Conservation (phyloP, 2,797 vertebrate species). For the Hydrolagus colliei region DNA sequence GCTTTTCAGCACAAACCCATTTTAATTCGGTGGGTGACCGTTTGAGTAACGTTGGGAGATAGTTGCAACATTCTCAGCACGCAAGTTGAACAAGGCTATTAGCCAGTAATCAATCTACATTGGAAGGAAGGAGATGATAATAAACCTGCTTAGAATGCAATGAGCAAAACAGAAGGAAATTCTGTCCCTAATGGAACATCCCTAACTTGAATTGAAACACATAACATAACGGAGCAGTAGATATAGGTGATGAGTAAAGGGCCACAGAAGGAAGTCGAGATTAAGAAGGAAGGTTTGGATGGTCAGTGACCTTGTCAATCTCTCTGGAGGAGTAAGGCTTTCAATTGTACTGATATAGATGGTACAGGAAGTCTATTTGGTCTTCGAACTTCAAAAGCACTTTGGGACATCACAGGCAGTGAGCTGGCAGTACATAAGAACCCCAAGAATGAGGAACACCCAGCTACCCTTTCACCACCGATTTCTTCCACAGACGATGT, state of each 20-base stretch:
- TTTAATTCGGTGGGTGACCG: conserved; percentile 5
- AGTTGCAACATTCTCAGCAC: conserved; percentile 18
- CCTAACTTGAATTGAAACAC: conserved; percentile 70
- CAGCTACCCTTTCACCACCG: too few relatives aligned
- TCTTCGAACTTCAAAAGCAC: conserved; percentile 38
- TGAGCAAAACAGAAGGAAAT: conserved; percentile 69
- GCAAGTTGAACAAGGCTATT: conserved; percentile 20
- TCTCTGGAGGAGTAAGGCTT: conserved; percentile 54
- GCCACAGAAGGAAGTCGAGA: conserved; percentile 71
- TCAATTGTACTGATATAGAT: conserved; percentile 54
- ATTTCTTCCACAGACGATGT: too few relatives aligned
- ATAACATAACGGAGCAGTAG: conserved; percentile 57
- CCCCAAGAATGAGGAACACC: conserved; percentile 39
- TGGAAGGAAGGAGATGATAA: conserved; percentile 18
- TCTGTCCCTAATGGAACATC: conserved; percentile 87
- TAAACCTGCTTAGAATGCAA: conserved; percentile 12
- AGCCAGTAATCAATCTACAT: conserved; percentile 9
- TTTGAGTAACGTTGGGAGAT: neutral
- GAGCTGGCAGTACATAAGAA: conserved; percentile 46
- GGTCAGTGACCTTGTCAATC: conserved; percentile 76
- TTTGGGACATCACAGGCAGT: conserved; percentile 50
- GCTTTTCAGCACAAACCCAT: neutral
- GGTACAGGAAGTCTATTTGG: conserved; percentile 38
- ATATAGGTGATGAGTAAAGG: conserved; percentile 65
- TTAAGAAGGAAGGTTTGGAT: conserved; percentile 54